These are phyloP conservation scores for Gymnoscopelus microlampas DNA, from an alignment of 2,797 vertebrate species.

Conservation along the genomic window DNA sequence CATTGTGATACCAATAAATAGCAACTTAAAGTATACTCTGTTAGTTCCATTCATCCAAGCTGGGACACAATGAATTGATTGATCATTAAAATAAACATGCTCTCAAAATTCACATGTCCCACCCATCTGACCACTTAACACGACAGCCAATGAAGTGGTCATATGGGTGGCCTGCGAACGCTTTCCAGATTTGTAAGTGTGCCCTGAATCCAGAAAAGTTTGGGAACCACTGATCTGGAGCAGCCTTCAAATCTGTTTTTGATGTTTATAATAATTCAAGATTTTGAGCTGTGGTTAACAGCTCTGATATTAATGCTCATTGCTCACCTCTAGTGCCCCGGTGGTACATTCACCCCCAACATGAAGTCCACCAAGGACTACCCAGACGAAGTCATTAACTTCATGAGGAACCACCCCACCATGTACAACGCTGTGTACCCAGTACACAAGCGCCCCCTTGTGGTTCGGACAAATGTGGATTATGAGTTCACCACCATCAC, in stretches of 20 bases:
- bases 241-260: conserved; percentile 7
- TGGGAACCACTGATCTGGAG: not conserved
- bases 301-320: not conserved
- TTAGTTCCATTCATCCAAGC: too few species aligned
- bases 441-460: conserved; percentile 94
- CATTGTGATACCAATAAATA: too few species aligned
- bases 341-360: conserved; percentile 96
- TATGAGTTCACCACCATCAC: conserved; percentile 97
- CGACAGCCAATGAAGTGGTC: too few species aligned
- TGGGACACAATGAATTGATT: too few species aligned
- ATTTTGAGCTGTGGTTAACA: not conserved
- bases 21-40: too few species aligned
- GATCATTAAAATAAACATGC: too few species aligned
- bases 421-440: conserved; percentile 97
- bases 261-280: conserved; percentile 2
- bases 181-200: too few species aligned
- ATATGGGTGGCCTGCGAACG: too few species aligned
- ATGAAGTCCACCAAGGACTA: conserved; percentile 99
- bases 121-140: too few species aligned
- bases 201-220: not conserved
- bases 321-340: conserved; percentile 87
- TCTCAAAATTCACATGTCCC: not conserved
- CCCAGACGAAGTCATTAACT: conserved; percentile 98
- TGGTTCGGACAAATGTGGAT: conserved; percentile 93
- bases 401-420: conserved; percentile 95